Evolutionary conservation across 2,113 vertebrate species (phyloP).

Genomic region (Rhynchopsitta pachyrhyncha): DNA sequence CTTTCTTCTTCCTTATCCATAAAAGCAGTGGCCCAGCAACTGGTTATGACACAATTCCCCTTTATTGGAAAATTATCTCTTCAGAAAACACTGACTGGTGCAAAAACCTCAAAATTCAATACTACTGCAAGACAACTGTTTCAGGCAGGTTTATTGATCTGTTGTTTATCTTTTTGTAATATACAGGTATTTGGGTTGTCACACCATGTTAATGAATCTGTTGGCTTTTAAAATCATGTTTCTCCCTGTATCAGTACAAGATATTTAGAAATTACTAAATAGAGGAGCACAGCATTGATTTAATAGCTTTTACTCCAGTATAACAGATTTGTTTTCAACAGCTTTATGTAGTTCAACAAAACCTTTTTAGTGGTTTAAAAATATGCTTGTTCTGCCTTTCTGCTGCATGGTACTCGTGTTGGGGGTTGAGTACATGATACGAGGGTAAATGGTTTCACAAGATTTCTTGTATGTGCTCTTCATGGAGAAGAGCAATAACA

Average conservation of each 20-base stretch:
- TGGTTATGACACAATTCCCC: background rate
- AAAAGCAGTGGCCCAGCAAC: background rate
- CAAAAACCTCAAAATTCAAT: background rate
- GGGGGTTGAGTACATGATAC: background rate
- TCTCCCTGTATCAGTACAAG: background rate
- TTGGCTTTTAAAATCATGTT: background rate
- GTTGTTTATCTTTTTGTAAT: conserved; percentile 2
- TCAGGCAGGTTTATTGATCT: conserved; percentile 17
- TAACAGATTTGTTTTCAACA: background rate
- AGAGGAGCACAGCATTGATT: background rate
- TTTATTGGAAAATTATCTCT: background rate
- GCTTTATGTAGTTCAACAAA: background rate
- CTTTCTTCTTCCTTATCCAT: background rate
- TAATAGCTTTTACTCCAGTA: background rate
- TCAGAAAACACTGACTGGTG: background rate
- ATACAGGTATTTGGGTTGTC: background rate
- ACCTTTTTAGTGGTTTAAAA: background rate
- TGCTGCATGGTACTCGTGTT: background rate
- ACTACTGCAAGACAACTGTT: background rate
- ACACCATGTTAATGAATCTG: background rate
- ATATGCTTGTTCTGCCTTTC: background rate
- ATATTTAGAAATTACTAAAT: background rate
- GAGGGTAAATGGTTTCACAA: background rate
- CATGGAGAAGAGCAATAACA: background rate
- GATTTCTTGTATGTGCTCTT: background rate